Percentiles rank a stretch among this genome's conserved stretches.
Conservation (phyloP, 2,888 invertebrate species). For the Agrochola litura region DNA sequence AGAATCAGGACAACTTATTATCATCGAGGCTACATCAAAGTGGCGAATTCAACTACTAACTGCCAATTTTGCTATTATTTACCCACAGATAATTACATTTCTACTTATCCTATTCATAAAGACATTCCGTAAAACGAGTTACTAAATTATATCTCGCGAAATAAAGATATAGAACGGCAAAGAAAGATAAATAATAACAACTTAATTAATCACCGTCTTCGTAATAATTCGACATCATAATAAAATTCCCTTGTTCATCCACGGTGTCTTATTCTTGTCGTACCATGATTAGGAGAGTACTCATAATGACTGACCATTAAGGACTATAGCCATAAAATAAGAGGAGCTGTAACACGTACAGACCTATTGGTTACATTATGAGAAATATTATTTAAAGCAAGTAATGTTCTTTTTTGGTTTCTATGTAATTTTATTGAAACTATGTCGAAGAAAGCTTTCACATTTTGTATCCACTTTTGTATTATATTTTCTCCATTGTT, state of each 20-base stretch:
- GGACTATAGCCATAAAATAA: constrained; percentile 1
- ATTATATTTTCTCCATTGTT: constrained; percentile 28
- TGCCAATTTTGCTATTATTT: too few species aligned
- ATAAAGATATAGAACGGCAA: not conserved
- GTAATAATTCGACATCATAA: constrained; percentile 15
- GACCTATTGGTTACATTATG: not conserved
- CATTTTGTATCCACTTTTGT: constrained; percentile 1
- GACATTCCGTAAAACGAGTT: not conserved
- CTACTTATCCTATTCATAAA: not conserved
- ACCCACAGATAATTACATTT: not conserved
- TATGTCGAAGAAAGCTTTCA: constrained; percentile 1
- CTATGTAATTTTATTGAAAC: constrained; percentile 15
- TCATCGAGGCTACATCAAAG: not conserved
- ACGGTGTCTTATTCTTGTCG: constrained; percentile 9
- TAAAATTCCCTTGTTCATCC: constrained; percentile 12
- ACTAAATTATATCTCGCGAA: not conserved
- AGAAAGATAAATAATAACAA: not conserved
- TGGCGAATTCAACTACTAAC: not conserved
- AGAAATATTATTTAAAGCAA: not conserved
- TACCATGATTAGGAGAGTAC: constrained; percentile 1
- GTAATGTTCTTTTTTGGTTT: constrained; percentile 8
- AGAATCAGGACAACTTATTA: not conserved
- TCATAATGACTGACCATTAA: not conserved
- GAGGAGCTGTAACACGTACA: too few species aligned
- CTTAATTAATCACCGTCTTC: not conserved